A percentile compares a stretch with the other conserved stretches of the same genome.
phyloP scores from a whole-genome alignment of 2,113 vertebrate species.

The Boulengeromyrus knoepffleri region DNA sequence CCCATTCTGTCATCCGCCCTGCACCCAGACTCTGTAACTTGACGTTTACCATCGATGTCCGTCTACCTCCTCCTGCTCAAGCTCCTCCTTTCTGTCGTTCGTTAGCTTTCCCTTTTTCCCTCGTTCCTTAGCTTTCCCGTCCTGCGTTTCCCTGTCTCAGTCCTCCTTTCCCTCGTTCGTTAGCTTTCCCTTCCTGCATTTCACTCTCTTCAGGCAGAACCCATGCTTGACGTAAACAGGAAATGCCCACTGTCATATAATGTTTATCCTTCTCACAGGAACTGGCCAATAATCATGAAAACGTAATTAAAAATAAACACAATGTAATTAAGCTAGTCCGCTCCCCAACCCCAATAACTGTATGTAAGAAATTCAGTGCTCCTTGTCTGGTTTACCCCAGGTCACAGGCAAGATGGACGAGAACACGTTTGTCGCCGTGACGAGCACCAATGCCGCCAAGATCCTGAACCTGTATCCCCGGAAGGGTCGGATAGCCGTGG shows the following conservation, averaged over 20 bases:
- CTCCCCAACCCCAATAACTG: neutral
- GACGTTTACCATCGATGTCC: neutral
- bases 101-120: neutral
- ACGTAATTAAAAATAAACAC: neutral
- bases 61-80: neutral
- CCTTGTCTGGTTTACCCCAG: conserved; percentile 47
- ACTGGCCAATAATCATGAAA: neutral
- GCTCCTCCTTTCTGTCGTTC: neutral
- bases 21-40: neutral
- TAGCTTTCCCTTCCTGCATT: neutral
- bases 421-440: conserved; percentile 95
- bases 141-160: neutral
- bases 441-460: conserved; percentile 96
- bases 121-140: neutral
- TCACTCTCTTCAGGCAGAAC: neutral
- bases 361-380: neutral
- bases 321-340: neutral
- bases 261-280: neutral
- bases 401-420: conserved; percentile 98
- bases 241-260: neutral
- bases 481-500: conserved; percentile 90
- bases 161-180: too few relatives aligned
- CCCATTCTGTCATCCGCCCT: neutral
- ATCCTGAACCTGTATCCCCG: conserved; percentile 96
- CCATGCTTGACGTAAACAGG: neutral